Base-by-base conservation (phyloP, 2,113 vertebrate genomes). In the Brachyhypopomus gauderio region DNA sequence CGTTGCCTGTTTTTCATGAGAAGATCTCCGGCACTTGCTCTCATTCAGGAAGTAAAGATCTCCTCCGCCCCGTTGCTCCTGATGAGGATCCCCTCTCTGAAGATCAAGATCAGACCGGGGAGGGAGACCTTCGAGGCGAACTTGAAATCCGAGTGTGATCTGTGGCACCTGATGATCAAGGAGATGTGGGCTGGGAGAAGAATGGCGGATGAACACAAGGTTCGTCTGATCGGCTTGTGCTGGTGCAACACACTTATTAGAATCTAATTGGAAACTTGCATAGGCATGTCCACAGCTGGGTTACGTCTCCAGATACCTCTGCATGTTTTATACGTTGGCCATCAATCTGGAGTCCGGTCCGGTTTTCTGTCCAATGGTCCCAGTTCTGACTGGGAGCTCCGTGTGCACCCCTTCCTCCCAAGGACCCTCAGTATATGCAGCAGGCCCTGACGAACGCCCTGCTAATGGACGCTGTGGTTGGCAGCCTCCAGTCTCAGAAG, bases 151-250 rank as follows among this genome's bases (percentile, higher is more conserved):
- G 97, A 99, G 80, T 96, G 97, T 45, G 97, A 99, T 80, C 94
- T 99, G 5, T 99, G 98, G 98, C 90, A 97, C 86, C 89, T 99
- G 80, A 98, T 99, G 94, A 94, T 99, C 87, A 98, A 98, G 84
- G 98, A 99, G 91, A 96, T 99, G 97, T 97, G 96, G 95, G 97
- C 97, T 0, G 98, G 97, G 20, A 96, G 94, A 87, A 94, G 93
- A 86, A 95, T 98, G 92, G 95, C 98, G 0, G 96, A 99, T 14
- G 94, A 95, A 8, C 96, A 99, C 91, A 99, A 99, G 97, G 98
- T 98, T 58, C 48, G 56, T 36, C 23, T 56, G 3, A 30, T 80
- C 12, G 19, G 34, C 1, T 45, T 22, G 11, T 41, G 64, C 11
- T 36, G 64, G 22, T 41, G n/a, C 5, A 22, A 60, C 58, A n/a